Conservation (phyloP, 2,113 vertebrate species). For the Parotia lawesii region DNA sequence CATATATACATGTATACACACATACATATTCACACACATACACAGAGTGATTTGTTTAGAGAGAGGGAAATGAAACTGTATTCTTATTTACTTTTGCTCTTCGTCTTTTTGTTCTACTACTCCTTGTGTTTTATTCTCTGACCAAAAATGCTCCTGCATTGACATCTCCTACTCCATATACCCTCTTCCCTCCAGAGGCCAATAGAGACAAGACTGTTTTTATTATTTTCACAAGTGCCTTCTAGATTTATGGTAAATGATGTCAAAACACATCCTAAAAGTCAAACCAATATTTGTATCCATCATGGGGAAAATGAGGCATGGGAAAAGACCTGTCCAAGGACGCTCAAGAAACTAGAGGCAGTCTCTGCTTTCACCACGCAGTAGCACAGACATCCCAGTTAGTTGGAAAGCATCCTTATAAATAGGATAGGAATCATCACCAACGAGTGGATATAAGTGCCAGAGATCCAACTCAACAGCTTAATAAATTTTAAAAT, state of each 20-base stretch:
- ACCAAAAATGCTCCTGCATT: neutral
- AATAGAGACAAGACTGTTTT: neutral
- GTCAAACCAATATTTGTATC: neutral
- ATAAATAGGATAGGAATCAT: neutral
- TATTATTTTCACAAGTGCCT: neutral
- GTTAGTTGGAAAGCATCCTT: neutral
- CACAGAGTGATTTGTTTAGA: neutral
- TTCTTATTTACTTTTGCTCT: neutral
- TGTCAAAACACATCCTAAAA: neutral
- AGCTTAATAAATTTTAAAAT: neutral
- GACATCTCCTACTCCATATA: neutral
- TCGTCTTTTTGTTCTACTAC: neutral
- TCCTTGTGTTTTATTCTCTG: neutral
- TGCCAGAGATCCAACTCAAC: neutral
- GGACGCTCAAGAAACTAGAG: neutral
- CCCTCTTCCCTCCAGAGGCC: neutral
- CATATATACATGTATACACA: neutral
- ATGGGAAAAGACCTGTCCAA: neutral
- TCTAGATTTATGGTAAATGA: neutral
- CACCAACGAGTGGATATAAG: neutral
- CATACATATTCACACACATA: accelerated
- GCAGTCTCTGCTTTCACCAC: neutral
- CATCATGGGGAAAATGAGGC: neutral
- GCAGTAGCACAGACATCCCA: neutral
- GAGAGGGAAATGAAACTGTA: neutral